These are phyloP conservation scores for Auanema sp. DNA, from an alignment of 2,888 invertebrate species.

Conservation along the genomic window DNA sequence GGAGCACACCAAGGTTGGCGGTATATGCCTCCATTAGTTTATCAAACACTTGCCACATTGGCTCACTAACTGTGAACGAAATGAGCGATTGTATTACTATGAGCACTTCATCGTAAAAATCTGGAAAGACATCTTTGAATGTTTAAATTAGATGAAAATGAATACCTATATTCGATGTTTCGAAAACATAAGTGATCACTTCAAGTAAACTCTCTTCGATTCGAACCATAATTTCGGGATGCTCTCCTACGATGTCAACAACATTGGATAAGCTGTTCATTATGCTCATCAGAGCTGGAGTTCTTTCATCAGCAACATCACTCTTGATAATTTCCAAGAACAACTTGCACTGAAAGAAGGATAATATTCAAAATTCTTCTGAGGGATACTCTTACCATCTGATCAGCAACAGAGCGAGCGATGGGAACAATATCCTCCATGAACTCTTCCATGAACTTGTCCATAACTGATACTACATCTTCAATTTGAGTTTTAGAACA, in stretches of 20 bases:
- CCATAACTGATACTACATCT: constrained; percentile 91
- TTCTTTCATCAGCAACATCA: constrained; percentile 79
- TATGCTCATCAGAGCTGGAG: constrained; percentile 93
- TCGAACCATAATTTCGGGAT: constrained; percentile 76
- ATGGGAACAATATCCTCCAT: constrained; percentile 69
- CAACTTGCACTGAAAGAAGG: constrained; percentile 30
- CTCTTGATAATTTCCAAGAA: constrained; percentile 65
- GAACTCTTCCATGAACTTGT: constrained; percentile 70
- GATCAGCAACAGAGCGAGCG: constrained; percentile 90
- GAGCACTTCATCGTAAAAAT: constrained; percentile 95
- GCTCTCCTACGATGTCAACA: constrained; percentile 68
- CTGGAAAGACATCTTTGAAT: constrained; percentile 67
- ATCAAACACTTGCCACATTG: constrained; percentile 80
- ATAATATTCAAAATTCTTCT: background rate
- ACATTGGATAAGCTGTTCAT: constrained; percentile 93
- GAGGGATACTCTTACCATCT: constrained; percentile 71
- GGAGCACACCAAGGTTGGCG: too few species aligned
- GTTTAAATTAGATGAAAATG: background rate
- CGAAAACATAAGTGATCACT: constrained; percentile 73
- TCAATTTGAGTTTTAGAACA: constrained; percentile 84
- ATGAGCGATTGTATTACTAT: constrained; percentile 89
- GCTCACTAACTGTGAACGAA: constrained; percentile 81
- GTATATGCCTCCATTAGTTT: constrained; percentile 23
- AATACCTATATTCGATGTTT: constrained; percentile 26
- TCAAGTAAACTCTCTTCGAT: constrained; percentile 89